Base-by-base conservation (phyloP, 2,888 invertebrate species). In the Rhagophthalmus giganteus region DNA sequence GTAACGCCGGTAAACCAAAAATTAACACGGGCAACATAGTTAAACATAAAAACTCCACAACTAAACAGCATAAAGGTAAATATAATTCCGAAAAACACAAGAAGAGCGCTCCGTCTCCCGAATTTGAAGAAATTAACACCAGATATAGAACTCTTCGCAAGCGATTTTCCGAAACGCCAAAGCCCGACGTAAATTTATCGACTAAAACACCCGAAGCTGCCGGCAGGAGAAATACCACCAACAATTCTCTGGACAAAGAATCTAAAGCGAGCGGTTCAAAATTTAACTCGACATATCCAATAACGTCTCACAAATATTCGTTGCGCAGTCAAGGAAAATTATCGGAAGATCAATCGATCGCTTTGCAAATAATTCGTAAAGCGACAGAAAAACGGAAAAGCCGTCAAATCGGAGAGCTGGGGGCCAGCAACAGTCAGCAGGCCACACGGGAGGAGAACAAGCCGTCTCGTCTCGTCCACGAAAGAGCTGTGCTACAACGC, bases 401-500 rank as follows among this genome's bases (percentile, higher is more conserved):
- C 72, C 74, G 60, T 59, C 73, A 55, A 63, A 76, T 78, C 70
- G 77, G 75, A 70, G 76, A 78, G 71, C 81, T 81, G 77, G 78
- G 79, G 77, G 79, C 80, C 71, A 63, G 74, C 72, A 65, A 74
- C 68, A 67, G 78, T 72, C 75, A 70, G 57, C 68, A 78, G 65
- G 63, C 65, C 34, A 60, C 61, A 54, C 61, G 65, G 54, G 64
- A 69, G 54, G 80, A 81, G 73, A 79, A 79, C 68, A 66, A 72
- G 53, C 60, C 64, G 64, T 79, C 80, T 70, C 80, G 81, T 65
- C 79, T 81, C 74, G 78, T 80, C 68, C 80, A 74, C 52, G 73
- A 73, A 64, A 75, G 73, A 58, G 73, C 74, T 61, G 74, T 74
- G 64, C 66, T 75, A 62, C 73, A 76, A 61, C 74, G 76, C 63